Evolutionary conservation across 2,888 invertebrate genomes (phyloP).

Genomic region (Empis livida): DNA sequence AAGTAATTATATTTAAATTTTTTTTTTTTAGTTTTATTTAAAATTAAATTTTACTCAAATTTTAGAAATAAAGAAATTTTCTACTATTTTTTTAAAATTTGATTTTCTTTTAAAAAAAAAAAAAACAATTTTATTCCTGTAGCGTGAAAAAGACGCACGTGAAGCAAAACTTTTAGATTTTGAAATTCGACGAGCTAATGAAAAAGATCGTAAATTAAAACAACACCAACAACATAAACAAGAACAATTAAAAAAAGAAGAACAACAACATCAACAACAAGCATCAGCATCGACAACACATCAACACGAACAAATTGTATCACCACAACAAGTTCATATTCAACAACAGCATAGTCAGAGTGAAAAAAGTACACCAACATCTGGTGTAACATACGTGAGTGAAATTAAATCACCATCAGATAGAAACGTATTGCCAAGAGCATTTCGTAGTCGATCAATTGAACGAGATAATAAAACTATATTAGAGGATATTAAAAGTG

Average conservation of each 20-base stretch:
- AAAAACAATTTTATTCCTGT: too few species aligned
- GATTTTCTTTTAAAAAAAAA: too few species aligned
- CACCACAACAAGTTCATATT: neutral
- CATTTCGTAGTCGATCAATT: slow-evolving; percentile 31
- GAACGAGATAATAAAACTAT: slow-evolving; percentile 21
- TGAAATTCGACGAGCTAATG: slow-evolving; percentile 34
- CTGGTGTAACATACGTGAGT: slow-evolving; percentile 13
- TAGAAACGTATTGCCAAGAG: slow-evolving; percentile 28
- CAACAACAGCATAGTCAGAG: slow-evolving; percentile 10
- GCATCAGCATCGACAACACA: neutral
- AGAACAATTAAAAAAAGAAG: slow-evolving; percentile 16
- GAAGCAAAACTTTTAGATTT: slow-evolving; percentile 35
- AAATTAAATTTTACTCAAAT: too few species aligned
- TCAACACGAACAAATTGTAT: neutral
- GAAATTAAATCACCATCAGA: slow-evolving; percentile 15
- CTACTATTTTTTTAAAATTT: too few species aligned
- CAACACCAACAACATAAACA: slow-evolving; percentile 21
- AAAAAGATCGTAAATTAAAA: slow-evolving; percentile 31
- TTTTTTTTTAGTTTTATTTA: neutral
- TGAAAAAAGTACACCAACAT: slow-evolving; percentile 21
- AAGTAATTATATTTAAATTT: slow-evolving; percentile 26
- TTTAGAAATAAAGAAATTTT: too few species aligned
- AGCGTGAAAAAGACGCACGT: slow-evolving; percentile 35
- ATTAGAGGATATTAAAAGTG: too few species aligned
- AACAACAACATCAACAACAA: neutral